A percentile compares a stretch with the other conserved stretches of the same genome.
Evolutionary conservation across 1,140 invertebrate species (phyloP).

Genomic region (Zaprionus lachaisei): DNA sequence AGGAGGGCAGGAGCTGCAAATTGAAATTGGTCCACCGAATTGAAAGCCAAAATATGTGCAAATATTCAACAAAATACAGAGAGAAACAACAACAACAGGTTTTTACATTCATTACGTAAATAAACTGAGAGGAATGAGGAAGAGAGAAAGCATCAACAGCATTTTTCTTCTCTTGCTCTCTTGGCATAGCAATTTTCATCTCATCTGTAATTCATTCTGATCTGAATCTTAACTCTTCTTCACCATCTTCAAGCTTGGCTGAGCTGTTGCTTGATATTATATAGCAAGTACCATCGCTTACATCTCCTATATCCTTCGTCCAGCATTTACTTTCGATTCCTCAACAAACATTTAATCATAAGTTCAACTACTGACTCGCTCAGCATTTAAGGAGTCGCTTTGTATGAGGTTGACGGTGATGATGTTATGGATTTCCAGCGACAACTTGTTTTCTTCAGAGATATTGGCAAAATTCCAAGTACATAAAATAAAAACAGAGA

Average conservation of each 20-base stretch:
- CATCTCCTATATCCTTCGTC: too few species aligned
- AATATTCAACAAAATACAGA: slow-evolving; percentile 49
- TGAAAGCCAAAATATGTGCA: slow-evolving; percentile 55
- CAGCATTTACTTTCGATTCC: not conserved
- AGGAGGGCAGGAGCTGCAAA: slow-evolving; percentile 7
- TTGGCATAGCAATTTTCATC: too few species aligned
- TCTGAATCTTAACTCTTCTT: not conserved
- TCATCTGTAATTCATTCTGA: not conserved
- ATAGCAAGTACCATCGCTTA: not conserved
- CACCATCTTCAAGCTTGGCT: not conserved
- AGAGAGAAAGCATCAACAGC: not conserved
- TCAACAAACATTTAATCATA: not conserved
- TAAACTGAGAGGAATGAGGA: slow-evolving; percentile 32
- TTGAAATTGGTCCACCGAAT: slow-evolving; percentile 18
- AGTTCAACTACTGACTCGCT: not conserved
- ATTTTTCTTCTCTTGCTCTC: too few species aligned
- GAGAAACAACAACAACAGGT: slow-evolving; percentile 39
- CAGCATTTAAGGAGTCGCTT: not conserved
- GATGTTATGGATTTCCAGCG: not conserved
- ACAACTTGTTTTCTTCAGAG: slow-evolving; percentile 6
- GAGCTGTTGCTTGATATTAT: not conserved
- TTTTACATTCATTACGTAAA: slow-evolving; percentile 71
- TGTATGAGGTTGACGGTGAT: not conserved
- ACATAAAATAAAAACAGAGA: not conserved
- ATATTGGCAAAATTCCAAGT: slow-evolving; percentile 18